A percentile compares a stretch with the other conserved stretches of the same genome.
Conservation (phyloP, 2,113 vertebrate genomes). For the Pangasianodon hypophthalmus region DNA sequence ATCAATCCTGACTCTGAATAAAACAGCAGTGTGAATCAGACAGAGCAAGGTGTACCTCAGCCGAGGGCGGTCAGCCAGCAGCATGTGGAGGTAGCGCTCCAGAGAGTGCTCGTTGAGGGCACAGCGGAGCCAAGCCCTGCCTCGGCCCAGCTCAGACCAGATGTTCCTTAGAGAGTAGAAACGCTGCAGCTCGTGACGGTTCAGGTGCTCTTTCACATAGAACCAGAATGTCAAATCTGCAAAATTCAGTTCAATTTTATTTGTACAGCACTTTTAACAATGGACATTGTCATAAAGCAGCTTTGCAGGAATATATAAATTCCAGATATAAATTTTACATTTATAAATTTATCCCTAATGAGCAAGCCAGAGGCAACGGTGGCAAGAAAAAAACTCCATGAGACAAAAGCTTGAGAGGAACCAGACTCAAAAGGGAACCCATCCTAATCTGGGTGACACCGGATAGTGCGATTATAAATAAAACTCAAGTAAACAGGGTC, state of each 20-base stretch:
- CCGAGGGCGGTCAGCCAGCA: constrained; percentile 85
- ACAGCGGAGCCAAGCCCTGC: constrained; percentile 95
- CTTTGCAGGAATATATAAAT: too few species aligned
- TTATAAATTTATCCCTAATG: too few species aligned
- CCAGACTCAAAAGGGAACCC: too few species aligned
- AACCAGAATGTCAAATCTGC: constrained; percentile 87
- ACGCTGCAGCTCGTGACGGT: constrained; percentile 91
- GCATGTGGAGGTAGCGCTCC: constrained; percentile 89
- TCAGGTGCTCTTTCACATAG: constrained; percentile 93
- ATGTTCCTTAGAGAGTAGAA: constrained; percentile 89
- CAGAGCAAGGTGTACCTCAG: constrained; percentile 78
- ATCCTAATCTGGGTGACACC: too few species aligned
- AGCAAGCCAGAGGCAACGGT: too few species aligned
- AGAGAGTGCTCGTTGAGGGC: constrained; percentile 95
- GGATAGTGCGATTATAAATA: too few species aligned
- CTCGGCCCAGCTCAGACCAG: constrained; percentile 84
- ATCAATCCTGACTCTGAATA: background rate
- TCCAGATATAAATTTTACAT: too few species aligned
- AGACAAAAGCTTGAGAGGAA: too few species aligned
- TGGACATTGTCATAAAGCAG: too few species aligned
- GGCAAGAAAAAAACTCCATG: too few species aligned
- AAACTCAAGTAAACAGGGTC: background rate
- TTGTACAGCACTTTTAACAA: too few species aligned
- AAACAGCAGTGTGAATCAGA: background rate
- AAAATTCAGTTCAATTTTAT: background rate